phyloP scores from a whole-genome alignment of 23 tunicate species.

The Diplosoma virens region DNA sequence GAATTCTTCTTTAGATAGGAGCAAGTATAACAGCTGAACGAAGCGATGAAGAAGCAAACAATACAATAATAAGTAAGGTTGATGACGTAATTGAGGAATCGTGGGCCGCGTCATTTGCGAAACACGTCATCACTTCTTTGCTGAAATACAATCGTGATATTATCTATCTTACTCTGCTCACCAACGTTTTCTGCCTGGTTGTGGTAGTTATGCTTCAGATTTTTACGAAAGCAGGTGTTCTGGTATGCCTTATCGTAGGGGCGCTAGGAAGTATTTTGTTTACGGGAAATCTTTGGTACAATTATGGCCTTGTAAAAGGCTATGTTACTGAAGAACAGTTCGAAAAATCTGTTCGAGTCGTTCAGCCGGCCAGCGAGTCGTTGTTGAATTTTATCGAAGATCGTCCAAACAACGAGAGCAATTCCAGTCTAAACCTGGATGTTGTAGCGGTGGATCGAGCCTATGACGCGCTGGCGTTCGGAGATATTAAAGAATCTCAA shows the following conservation, averaged over 20 bases:
- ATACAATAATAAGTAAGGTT: neutral
- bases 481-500: conserved; percentile 13
- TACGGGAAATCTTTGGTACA: conserved; percentile 61
- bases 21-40: neutral
- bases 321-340: conserved; percentile 12
- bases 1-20: too few species aligned
- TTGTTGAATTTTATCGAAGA: neutral
- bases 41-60: neutral
- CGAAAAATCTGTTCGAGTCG: neutral
- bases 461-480: conserved; percentile 19
- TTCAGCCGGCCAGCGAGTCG: neutral
- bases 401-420: too few species aligned
- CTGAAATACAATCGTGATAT: conserved; percentile 31
- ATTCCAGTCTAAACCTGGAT: conserved; percentile 7
- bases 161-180: conserved; percentile 27
- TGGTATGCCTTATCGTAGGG: conserved; percentile 37
- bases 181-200: conserved; percentile 39
- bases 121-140: conserved; percentile 37
- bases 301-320: conserved; percentile 50
- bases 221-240: conserved; percentile 56
- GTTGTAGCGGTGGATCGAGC: conserved; percentile 37
- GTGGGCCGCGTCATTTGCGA: neutral
- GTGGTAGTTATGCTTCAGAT: conserved; percentile 60
- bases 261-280: conserved; percentile 49
- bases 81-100: neutral